phyloP scores from a whole-genome alignment of 2,888 invertebrate species.

The Athripsodes cinereus region DNA sequence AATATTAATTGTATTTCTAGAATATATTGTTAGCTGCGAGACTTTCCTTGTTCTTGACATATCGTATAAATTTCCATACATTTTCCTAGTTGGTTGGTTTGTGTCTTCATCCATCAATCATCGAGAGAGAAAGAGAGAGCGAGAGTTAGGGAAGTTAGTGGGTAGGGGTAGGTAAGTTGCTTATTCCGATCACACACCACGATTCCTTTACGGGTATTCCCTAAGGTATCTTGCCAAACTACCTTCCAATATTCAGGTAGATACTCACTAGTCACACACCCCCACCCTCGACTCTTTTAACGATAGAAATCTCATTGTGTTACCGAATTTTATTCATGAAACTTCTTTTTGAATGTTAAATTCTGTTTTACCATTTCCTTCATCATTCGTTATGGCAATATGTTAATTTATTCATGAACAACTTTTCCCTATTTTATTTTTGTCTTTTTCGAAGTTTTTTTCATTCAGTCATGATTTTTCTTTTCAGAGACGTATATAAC shows the following conservation, averaged over 20 bases:
- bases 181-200: background rate
- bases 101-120: background rate
- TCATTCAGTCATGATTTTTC: no score
- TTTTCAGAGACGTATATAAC: no score
- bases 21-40: background rate
- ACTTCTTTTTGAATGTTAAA: background rate
- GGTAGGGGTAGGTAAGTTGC: background rate
- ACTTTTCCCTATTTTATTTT: background rate
- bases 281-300: background rate
- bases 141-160: no score
- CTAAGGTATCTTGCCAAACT: background rate
- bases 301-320: background rate
- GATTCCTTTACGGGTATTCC: background rate
- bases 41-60: background rate
- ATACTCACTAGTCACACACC: background rate
- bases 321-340: constrained; percentile 1
- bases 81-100: background rate
- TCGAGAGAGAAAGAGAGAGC: no score
- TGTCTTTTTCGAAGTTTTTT: no score
- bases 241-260: background rate
- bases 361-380: background rate
- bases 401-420: constrained; percentile 2
- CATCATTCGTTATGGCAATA: background rate
- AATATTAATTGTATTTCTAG: no score
- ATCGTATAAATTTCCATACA: background rate